These are phyloP conservation scores for Parotocinclus haroldoi DNA, from an alignment of 2,797 vertebrate genomes.

Conservation along the genomic window DNA sequence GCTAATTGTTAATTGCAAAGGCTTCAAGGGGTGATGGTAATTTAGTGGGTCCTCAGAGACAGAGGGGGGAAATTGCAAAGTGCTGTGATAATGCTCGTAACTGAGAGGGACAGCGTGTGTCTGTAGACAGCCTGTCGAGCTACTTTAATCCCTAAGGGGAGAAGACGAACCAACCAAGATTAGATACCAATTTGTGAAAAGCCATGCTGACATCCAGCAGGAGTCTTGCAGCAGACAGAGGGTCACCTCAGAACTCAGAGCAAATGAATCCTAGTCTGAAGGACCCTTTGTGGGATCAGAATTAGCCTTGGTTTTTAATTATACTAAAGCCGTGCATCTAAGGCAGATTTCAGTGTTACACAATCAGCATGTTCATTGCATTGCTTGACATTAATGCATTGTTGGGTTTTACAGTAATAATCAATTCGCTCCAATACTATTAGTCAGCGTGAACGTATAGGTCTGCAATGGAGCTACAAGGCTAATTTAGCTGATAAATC, in stretches of 20 bases:
- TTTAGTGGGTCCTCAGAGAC: conserved; percentile 70
- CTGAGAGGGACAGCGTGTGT: conserved; percentile 47
- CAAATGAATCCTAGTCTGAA: neutral
- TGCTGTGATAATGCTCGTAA: conserved; percentile 43
- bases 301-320: too few species aligned
- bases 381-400: too few species aligned
- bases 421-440: too few species aligned
- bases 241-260: conserved; percentile 64
- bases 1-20: conserved; percentile 73
- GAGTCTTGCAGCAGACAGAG: conserved; percentile 63
- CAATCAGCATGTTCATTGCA: too few species aligned
- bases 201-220: conserved; percentile 63
- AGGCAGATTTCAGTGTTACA: too few species aligned
- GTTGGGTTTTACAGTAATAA: too few species aligned
- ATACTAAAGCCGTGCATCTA: too few species aligned
- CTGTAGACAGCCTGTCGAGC: conserved; percentile 76
- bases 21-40: conserved; percentile 69
- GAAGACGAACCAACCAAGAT: conserved; percentile 62
- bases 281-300: too few species aligned
- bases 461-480: too few species aligned
- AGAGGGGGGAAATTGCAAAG: conserved; percentile 63
- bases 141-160: conserved; percentile 60
- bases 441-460: too few species aligned
- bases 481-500: too few species aligned
- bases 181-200: conserved; percentile 72